Conservation (phyloP, 2,113 vertebrate species). For the Chamaea fasciata region DNA sequence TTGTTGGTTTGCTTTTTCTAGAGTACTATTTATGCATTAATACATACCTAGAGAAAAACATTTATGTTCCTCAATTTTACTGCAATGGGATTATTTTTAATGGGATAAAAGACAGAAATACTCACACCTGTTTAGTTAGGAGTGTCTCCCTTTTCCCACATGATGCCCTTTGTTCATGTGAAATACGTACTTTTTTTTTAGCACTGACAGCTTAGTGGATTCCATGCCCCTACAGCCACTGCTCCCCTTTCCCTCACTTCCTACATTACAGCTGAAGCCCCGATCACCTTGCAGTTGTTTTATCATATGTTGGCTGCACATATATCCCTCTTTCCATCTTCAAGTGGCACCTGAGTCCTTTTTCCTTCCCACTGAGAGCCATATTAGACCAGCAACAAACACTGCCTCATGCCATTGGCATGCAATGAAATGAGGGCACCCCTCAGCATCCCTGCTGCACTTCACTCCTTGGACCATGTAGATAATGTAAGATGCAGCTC, state of each 20-base stretch:
- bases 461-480: not conserved
- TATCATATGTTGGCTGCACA: not conserved
- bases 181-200: not conserved
- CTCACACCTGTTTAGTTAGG: not conserved
- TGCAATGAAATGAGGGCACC: not conserved
- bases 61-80: not conserved
- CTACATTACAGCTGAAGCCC: not conserved
- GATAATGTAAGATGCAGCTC: not conserved
- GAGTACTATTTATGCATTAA: not conserved
- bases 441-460: not conserved
- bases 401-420: not conserved
- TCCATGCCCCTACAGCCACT: not conserved
- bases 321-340: not conserved
- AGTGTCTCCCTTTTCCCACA: not conserved
- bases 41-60: not conserved
- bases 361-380: not conserved
- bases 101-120: not conserved
- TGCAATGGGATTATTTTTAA: not conserved
- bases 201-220: not conserved
- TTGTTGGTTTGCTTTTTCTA: not conserved
- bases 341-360: not conserved
- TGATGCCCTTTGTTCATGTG: not conserved
- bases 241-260: not conserved
- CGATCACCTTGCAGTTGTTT: not conserved
- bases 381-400: not conserved